These are phyloP conservation scores for Papilio helenus DNA, from an alignment of 1,140 invertebrate species.

Conservation along the genomic window DNA sequence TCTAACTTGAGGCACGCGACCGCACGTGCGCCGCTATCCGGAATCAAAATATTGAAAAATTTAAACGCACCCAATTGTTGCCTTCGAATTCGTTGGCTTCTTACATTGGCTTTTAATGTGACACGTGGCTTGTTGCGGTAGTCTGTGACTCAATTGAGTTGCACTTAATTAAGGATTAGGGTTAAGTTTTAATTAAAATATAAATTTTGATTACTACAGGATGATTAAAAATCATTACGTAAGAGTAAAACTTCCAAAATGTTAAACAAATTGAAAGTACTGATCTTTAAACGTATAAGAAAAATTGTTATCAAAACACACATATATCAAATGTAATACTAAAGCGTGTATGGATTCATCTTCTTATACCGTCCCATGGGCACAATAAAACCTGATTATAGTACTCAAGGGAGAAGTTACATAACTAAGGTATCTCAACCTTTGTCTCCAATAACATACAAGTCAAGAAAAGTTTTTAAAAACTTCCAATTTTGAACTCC, in stretches of 20 bases:
- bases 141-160: constrained; percentile 42
- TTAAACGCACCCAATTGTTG: constrained; percentile 67
- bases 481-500: not conserved
- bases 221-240: too few species aligned
- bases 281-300: not conserved
- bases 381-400: not conserved
- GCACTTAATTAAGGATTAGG: not conserved
- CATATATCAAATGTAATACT: not conserved
- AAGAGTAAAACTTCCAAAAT: too few species aligned
- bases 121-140: constrained; percentile 62
- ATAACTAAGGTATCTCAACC: not conserved
- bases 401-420: constrained; percentile 6
- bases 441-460: constrained; percentile 8
- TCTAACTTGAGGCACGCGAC: constrained; percentile 73
- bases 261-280: too few species aligned
- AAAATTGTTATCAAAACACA: not conserved
- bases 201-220: not conserved
- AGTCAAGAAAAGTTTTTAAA: not conserved
- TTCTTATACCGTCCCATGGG: not conserved
- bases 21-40: constrained; percentile 65
- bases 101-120: constrained; percentile 60
- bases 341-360: constrained; percentile 6
- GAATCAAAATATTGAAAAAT: constrained; percentile 82
- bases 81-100: constrained; percentile 42
- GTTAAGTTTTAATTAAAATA: not conserved